A percentile compares a stretch with the other conserved stretches of the same genome.
Evolutionary conservation across 2,888 invertebrate species (phyloP).

Genomic region (Brachypalpus laphriformis): DNA sequence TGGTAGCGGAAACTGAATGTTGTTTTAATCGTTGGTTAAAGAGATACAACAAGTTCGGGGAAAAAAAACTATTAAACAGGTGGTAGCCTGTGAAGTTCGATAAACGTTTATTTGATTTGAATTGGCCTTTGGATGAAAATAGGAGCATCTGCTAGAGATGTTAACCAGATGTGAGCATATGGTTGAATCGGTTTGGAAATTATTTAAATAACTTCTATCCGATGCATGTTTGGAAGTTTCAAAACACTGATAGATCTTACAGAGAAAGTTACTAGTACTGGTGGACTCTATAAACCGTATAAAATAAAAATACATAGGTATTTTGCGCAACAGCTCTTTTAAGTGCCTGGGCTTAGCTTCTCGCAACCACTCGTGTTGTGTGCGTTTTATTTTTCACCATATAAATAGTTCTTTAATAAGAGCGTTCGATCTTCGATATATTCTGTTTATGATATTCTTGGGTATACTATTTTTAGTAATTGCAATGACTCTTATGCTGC

Average conservation of each 20-base stretch:
- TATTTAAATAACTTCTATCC: background rate
- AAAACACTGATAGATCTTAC: background rate
- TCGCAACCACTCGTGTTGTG: no score
- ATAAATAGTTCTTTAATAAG: no score
- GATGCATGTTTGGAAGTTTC: background rate
- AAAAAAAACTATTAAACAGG: background rate
- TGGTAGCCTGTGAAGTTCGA: background rate
- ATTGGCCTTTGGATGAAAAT: background rate
- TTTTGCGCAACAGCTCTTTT: no score
- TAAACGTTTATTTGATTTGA: background rate
- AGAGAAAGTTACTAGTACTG: no score
- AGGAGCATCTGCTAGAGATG: background rate
- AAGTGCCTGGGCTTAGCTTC: no score
- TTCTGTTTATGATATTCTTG: no score
- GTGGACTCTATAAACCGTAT: no score
- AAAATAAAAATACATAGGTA: no score
- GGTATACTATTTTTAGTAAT: no score
- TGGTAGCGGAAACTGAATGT: background rate
- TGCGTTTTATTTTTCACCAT: no score
- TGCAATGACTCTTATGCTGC: no score
- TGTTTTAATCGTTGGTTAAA: background rate
- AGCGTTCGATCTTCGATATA: no score
- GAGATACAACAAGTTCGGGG: background rate
- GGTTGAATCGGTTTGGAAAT: background rate
- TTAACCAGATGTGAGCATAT: background rate